Evolutionary conservation across 2,888 invertebrate genomes (phyloP), one percentile per base, ranked within the genome.

Genomic region (Choreutis nemorana): DNA sequence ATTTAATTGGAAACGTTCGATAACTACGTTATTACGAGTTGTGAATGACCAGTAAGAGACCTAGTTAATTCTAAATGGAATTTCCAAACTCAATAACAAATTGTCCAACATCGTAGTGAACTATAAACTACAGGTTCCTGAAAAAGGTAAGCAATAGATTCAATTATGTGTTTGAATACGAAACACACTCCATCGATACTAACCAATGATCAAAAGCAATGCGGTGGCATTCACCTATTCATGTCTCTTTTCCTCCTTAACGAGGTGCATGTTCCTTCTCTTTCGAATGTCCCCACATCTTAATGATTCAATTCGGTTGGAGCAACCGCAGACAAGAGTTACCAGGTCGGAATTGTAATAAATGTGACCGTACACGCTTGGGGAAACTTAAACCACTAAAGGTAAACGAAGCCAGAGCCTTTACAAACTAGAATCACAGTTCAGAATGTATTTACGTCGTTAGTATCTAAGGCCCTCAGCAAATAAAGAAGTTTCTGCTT

Each of bases 251-350:
- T 39, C 29, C 29, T 40, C 42, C 11, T 38, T 33, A 44, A 40
- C 29, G 31, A 33, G 31, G 34, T 36, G 37, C 31, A 39, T 37
- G 8, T 8, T 44, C 46, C 41, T 45, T 44, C 44, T 44, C 48
- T 39, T 46, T 45, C 31, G 34, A 33, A 42, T 40, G 46, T 50
- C 42, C 37, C 41, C 42, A 48, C 49, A 46, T 61, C 56, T 59
- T 59, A 50, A 50, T 50, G 50, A 53, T 53, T 62, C 49, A 48
- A 53, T 59, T 54, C 51, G 40, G 48, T 42, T 39, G 41, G 42
- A 51, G 44, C 46, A 48, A 56, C 57, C 56, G 39, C 56, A 55
- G 37, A 45, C 48, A 48, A 40, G 46, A 41, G 39, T 40, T 34
- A 36, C 38, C 39, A 34, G 47, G 43, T 48, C 44, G 18, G 51